A percentile compares a stretch with the other conserved stretches of the same genome.
These are phyloP conservation scores for Meloe dianella DNA, from an alignment of 2,888 invertebrate species.

Conservation along the genomic window DNA sequence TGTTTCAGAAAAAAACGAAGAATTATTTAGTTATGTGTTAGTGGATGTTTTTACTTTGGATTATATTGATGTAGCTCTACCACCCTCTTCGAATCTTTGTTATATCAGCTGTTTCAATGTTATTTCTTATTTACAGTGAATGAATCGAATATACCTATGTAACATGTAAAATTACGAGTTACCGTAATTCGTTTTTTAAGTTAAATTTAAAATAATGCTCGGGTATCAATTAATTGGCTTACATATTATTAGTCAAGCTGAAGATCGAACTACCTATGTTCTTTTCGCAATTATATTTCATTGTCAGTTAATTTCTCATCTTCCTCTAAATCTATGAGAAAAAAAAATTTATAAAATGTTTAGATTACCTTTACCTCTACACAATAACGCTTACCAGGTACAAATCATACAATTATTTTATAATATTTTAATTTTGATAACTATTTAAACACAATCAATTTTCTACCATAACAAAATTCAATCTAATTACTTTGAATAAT, in stretches of 20 bases:
- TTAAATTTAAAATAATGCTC: background rate
- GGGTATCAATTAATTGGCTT: background rate
- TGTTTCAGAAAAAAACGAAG: background rate
- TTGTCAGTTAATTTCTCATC: no score
- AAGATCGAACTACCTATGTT: no score
- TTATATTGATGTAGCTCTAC: conserved; percentile 19
- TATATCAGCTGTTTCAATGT: conserved; percentile 6
- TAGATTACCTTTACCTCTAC: no score
- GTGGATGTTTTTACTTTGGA: conserved; percentile 16
- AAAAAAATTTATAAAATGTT: no score
- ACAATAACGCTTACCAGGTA: no score
- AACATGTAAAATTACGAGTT: conserved; percentile 31
- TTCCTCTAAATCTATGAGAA: no score
- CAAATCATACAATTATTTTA: no score
- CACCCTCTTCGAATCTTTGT: conserved; percentile 13
- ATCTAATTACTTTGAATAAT: background rate
- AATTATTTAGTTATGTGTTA: conserved; percentile 20
- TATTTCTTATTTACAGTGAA: conserved; percentile 35
- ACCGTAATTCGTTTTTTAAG: background rate
- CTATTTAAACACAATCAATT: no score
- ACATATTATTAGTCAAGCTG: background rate
- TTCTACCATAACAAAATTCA: background rate
- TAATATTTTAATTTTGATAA: no score
- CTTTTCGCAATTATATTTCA: no score
- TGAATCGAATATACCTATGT: conserved; percentile 34